Evolutionary conservation across 2,113 vertebrate species (phyloP), one percentile per base, ranked within the genome.

Genomic region (Boulengerochromis microlepis): DNA sequence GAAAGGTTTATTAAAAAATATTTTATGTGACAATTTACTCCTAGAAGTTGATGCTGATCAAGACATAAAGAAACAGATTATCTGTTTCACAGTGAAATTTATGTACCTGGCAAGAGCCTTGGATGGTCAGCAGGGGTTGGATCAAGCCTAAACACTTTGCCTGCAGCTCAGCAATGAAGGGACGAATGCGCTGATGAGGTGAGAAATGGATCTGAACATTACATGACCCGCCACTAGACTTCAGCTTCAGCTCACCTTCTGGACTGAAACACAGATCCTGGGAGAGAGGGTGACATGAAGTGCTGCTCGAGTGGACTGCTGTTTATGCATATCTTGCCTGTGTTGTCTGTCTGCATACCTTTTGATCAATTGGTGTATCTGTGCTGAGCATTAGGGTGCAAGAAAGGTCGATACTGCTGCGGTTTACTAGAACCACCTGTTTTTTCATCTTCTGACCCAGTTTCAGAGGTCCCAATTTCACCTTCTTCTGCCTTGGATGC

Each of bases 401-500:
- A 4, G 93, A 95, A 80, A 99, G 42, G 24, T 95, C 94, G 1
- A 89, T 81, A 3, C 86, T 33, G 35, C 98, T 98, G 85, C 90
- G 96, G 94, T 98, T 99, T 82, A 97, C 90, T 69, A 99, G 81
- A 26, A 95, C 95, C 38, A 97, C 91, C 0, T 89, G 86, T 88
- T 96, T 98, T 78, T 94, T 97, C 89, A 95, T 94, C 0, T 78
- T 95, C 82, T 98, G 97, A 8, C 98, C 98, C 1, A 97, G 35
- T 38, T 92, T 94, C 61, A 97, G 56, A 33, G 96, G 96, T 88
- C 97, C 97, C 24, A 98, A 95, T 66, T 97, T 97, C 83, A 98
- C 83, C 22, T 95, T 94, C 89, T 90, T 97, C 10, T 96, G 95
- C 81, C 84, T 94, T 2, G 96, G 96, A 31, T 98, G 95, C 16